Base-by-base conservation (phyloP, 2,888 invertebrate species). In the Acrocyrtus sp. region DNA sequence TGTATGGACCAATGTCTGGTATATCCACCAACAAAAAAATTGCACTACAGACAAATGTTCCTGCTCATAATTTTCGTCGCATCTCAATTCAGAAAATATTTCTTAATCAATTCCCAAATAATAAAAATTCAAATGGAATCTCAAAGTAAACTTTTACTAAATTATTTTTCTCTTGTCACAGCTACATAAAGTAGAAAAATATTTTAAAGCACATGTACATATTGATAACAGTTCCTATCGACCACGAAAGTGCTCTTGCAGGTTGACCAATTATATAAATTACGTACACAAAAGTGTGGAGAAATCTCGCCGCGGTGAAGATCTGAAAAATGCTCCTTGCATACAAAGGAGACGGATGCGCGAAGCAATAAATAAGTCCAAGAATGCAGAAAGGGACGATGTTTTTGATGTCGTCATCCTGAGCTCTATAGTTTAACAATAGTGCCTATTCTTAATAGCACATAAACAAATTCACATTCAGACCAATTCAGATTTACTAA, bases 1-100 rank as follows among this genome's bases (percentile, higher is more conserved):
- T 95, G 95, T 83, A 89, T 93, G 88, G 94, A 95, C 84, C 88
- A 91, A 81, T 95, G 95, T 85, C 88, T 95, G 78, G 90, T 91
- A 50, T 91, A 92, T 83, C 90, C 90, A 6, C 89, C 45, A 21
- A 73, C n/a, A n/a, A n/a, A n/a, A 62, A 48, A 68, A 75, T 10
- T 77, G 75, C 48, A 56, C 72, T 21, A 27, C 68, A 15, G 73
- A 69, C 41, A 61, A 26, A 56, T 77, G 77, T 39, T 12, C 19
- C 2, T 77, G 77, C 45, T 70, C 60, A 45, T 77, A 61, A 74
- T 39, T 27, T 45, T 39, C 15, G 21, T 51, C 4, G 2, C 22
- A 51, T 24, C 22, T 24, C 1, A 50, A 24, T 50, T n/a, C n/a
- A n/a, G n/a, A n/a, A n/a, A n/a, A n/a, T n/a, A n/a, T n/a, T n/a